phyloP scores from a whole-genome alignment of 2,888 invertebrate species.

The Metallyticus violacea region DNA sequence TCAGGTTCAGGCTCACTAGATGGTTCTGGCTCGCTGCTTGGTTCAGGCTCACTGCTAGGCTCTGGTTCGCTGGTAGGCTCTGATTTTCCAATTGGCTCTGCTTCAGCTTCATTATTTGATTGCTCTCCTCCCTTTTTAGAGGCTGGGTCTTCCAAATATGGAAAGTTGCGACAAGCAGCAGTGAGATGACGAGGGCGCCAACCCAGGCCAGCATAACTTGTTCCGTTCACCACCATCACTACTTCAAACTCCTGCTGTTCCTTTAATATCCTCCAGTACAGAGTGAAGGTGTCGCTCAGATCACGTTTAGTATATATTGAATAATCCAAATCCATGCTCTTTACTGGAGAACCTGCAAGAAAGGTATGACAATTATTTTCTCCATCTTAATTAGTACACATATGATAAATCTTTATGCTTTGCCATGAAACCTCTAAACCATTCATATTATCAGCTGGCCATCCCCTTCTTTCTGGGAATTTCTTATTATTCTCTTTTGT shows the following conservation, averaged over 20 bases:
- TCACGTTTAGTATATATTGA: slow-evolving; percentile 66
- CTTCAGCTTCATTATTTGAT: slow-evolving; percentile 37
- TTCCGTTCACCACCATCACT: slow-evolving; percentile 81
- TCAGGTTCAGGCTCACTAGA: slow-evolving; percentile 45
- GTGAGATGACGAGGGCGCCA: slow-evolving; percentile 81
- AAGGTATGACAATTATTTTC: slow-evolving; percentile 27
- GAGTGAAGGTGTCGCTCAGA: slow-evolving; percentile 68
- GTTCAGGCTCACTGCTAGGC: slow-evolving; percentile 38
- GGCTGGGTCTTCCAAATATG: slow-evolving; percentile 55
- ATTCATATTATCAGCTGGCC: no score
- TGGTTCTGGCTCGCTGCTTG: slow-evolving; percentile 48
- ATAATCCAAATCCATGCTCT: slow-evolving; percentile 68
- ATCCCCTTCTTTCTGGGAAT: no score
- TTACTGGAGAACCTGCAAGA: slow-evolving; percentile 68
- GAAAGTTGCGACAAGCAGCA: slow-evolving; percentile 77
- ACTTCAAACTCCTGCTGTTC: slow-evolving; percentile 85
- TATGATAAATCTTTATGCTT: no score
- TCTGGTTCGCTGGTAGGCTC: slow-evolving; percentile 40
- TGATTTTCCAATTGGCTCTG: slow-evolving; percentile 39
- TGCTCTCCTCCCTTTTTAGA: slow-evolving; percentile 37
- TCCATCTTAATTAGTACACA: no score
- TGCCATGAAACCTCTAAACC: no score
- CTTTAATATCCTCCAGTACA: slow-evolving; percentile 83
- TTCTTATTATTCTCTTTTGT: no score
- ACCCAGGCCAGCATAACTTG: slow-evolving; percentile 86